Base-by-base conservation (phyloP, 2,888 invertebrate genomes). In the Leptarthrus brevirostris region DNA sequence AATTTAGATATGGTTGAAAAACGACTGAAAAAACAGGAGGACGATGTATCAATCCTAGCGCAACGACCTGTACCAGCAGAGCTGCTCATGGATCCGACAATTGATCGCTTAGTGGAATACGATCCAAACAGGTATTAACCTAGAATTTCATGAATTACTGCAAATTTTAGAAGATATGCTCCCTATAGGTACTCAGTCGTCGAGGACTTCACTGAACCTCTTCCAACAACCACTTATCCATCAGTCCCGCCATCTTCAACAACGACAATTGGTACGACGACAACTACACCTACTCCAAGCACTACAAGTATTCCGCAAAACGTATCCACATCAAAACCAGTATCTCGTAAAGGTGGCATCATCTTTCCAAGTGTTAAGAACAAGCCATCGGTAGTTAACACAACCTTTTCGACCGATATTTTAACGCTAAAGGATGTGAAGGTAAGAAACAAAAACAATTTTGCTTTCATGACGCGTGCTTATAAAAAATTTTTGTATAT, bases 351-450 rank as follows among this genome's bases (percentile, higher is more conserved):
- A 85, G 92, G 93, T 44, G 93, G 93, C 74, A 90, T 95, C 79
- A 95, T 95, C 83, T 95, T 95, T 86, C 95, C 95, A 8, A 94
- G 94, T 82, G 93, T 95, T 69, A 95, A 95, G 86, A 95, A 95
- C 84, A 95, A 95, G 80, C 95, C 95, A 20, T 90, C 93, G 77
- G 90, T 92, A n/a, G 91, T 92, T 73, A 94, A 94, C 86, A 92
- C 92, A 78, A 93, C 93, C 61, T 93, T 94, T 83, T 89, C 92
- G 56, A 92, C 92, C 8, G 94, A 94, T 81, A 87, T 91, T 80
- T 87, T 92, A 78, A 88, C 91, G 78, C 89, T 92, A 82, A 93
- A 93, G 86, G 94, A 94, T 83, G 90, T 94, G 79, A 93, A 92
- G 90, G 94, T 94, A 87, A 90, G 90, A 12, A 30, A 30, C 52